Percentiles rank a stretch among this genome's conserved stretches.
These are phyloP conservation scores for Cerastis rubricosa DNA, from an alignment of 2,888 invertebrate genomes.

Conservation along the genomic window DNA sequence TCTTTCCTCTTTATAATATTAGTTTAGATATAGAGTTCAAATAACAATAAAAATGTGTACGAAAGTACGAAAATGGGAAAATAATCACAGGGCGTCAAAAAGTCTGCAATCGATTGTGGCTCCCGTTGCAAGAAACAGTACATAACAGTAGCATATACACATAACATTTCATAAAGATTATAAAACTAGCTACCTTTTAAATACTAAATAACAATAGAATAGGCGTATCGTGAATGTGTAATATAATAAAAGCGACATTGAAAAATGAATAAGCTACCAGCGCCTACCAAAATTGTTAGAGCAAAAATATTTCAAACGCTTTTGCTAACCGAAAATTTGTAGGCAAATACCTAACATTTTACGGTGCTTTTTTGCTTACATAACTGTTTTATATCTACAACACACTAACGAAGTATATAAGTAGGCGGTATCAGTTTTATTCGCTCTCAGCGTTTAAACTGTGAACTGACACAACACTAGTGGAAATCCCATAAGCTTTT, in stretches of 20 bases:
- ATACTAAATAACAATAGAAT: too few relatives aligned
- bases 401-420: not conserved
- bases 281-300: conserved; percentile 35
- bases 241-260: not conserved
- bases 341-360: conserved; percentile 25
- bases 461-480: not conserved
- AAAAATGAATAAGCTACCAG: not conserved
- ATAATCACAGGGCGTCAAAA: not conserved
- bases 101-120: not conserved
- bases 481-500: not conserved
- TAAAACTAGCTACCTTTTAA: not conserved
- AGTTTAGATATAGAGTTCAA: too few relatives aligned
- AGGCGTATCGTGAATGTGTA: not conserved
- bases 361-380: not conserved
- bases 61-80: not conserved
- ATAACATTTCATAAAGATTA: not conserved
- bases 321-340: conserved; percentile 17
- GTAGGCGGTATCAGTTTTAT: not conserved
- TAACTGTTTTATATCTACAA: not conserved
- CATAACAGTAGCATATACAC: too few relatives aligned
- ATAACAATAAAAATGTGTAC: not conserved
- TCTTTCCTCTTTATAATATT: too few relatives aligned
- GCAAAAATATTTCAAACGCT: conserved; percentile 26
- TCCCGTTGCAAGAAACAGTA: not conserved
- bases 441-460: not conserved